A percentile compares a stretch with the other conserved stretches of the same genome.
Conservation (phyloP, 92 coral and sea anemone species). For the Heteractis magnifica region DNA sequence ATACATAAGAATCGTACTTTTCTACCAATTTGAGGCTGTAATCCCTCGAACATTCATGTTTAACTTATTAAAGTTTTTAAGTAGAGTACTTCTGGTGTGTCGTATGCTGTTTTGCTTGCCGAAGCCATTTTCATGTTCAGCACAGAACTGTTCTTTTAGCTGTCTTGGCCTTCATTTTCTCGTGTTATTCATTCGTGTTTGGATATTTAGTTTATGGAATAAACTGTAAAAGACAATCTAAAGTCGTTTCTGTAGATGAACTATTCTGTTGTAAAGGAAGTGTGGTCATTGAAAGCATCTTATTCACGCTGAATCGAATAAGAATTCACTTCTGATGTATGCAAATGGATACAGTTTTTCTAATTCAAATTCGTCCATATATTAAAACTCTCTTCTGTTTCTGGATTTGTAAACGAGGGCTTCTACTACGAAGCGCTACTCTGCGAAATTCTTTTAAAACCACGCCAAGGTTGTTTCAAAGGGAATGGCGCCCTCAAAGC, state of each 20-base stretch:
- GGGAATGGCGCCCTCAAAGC: constrained; percentile 7
- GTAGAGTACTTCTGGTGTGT: constrained; percentile 36
- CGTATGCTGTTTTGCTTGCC: constrained; percentile 63
- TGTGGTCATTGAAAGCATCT: neutral
- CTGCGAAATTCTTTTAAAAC: neutral
- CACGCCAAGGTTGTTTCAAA: neutral
- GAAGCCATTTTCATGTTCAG: constrained; percentile 13
- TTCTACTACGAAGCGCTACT: neutral
- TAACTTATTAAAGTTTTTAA: constrained; percentile 76
- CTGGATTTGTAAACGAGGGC: constrained; percentile 66
- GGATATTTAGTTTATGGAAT: neutral
- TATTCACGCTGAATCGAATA: constrained; percentile 19
- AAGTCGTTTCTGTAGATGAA: neutral
- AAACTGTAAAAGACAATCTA: neutral
- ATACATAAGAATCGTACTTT: constrained; percentile 63
- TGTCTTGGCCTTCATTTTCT: constrained; percentile 15
- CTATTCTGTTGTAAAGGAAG: constrained; percentile 12
- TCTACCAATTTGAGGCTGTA: constrained; percentile 58
- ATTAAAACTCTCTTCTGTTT: constrained; percentile 82
- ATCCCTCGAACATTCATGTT: constrained; percentile 46
- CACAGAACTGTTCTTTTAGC: constrained; percentile 66
- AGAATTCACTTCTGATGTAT: constrained; percentile 87
- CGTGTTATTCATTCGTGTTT: constrained; percentile 8
- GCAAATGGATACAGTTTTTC: constrained; percentile 98
- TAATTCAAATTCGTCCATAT: constrained; percentile 99